These are phyloP conservation scores for Chelon auratus DNA, from an alignment of 2,797 vertebrate genomes.

Conservation along the genomic window DNA sequence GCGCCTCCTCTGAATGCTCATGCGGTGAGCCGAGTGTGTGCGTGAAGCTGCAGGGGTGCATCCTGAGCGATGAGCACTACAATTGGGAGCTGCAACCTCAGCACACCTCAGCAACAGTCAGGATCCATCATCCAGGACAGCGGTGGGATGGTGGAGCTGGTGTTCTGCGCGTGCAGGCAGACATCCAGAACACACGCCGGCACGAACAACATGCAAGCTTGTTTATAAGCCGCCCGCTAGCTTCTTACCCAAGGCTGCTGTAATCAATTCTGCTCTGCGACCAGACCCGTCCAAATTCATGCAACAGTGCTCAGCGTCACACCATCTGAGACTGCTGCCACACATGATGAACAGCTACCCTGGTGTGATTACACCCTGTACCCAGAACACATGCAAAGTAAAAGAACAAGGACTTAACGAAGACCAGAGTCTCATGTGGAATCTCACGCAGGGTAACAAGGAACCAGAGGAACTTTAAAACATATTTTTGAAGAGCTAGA, in stretches of 20 bases:
- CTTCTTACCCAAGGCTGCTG: conserved; percentile 44
- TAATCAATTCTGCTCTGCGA: conserved; percentile 66
- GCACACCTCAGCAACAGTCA: conserved; percentile 57
- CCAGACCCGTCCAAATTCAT: conserved; percentile 21
- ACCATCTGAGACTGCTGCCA: conserved; percentile 14
- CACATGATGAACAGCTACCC: conserved; percentile 8
- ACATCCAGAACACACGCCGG: conserved; percentile 14
- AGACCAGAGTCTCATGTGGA: not conserved
- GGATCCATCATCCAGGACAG: conserved; percentile 78
- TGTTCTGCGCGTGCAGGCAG: conserved; percentile 34
- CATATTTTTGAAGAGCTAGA: not conserved
- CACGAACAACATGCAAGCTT: conserved; percentile 33
- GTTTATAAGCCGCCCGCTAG: conserved; percentile 43
- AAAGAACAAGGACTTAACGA: not conserved
- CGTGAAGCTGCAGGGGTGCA: conserved; percentile 17
- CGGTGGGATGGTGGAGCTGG: conserved; percentile 34
- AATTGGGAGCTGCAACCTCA: conserved; percentile 67
- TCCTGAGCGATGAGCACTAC: conserved; percentile 62
- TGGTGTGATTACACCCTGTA: conserved; percentile 5
- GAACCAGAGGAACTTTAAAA: not conserved
- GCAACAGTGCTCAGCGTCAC: conserved; percentile 30
- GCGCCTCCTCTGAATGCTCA: conserved; percentile 18
- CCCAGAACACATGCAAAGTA: not conserved
- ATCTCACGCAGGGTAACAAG: too few relatives aligned
- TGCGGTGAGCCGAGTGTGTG: not conserved